A percentile compares a stretch with the other conserved stretches of the same genome.
These are phyloP conservation scores for Gavialis gangeticus DNA, from an alignment of 2,113 vertebrate species.

Conservation along the genomic window DNA sequence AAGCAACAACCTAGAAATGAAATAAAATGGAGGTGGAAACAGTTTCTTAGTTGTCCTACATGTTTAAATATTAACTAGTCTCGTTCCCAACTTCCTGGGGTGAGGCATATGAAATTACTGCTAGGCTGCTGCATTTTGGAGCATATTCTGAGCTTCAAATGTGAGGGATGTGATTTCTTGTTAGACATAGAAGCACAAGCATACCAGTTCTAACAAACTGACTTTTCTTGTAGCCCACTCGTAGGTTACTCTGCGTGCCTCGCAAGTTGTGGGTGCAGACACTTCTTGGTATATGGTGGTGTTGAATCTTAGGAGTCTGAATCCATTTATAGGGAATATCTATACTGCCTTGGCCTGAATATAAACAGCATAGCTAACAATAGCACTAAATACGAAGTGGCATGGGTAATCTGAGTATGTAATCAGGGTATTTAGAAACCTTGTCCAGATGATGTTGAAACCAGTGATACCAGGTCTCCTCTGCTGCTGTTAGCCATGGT, in stretches of 20 bases:
- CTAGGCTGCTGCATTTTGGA: neutral
- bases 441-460: neutral
- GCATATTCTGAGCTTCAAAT: neutral
- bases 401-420: neutral
- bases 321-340: no score
- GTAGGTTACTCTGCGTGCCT: accelerated
- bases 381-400: neutral
- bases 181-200: neutral
- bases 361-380: neutral
- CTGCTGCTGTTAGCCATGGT: neutral
- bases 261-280: no score
- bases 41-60: neutral
- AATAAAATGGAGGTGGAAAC: neutral
- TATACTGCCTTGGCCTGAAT: accelerated
- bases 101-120: neutral
- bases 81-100: no score
- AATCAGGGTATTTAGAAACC: neutral
- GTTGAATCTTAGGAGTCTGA: no score
- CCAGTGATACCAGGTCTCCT: neutral
- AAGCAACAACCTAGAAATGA: neutral
- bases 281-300: no score
- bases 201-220: neutral
- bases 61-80: neutral
- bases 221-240: neutral
- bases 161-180: accelerated